Base-by-base conservation (phyloP, 2,797 vertebrate species). In the Schizopygopsis malacanthus region DNA sequence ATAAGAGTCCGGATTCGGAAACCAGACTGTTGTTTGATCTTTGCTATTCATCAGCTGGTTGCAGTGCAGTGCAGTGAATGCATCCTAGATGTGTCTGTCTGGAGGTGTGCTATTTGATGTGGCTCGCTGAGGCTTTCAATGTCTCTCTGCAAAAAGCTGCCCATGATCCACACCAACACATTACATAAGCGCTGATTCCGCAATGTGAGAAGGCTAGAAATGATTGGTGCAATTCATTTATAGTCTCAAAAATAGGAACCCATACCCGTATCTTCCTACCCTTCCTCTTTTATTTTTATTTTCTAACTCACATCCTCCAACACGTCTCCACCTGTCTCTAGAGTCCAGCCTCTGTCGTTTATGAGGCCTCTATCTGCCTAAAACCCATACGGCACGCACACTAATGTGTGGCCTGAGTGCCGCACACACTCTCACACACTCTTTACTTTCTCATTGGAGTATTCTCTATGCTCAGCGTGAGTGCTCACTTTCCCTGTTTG, bases 171-270 rank as follows among this genome's bases (percentile, higher is more conserved):
- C 20, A 81, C 91, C 91, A 92, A 92, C 91, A 92, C 88, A 90
- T 95, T 93, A 92, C 87, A 88, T 94, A 92, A 93, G 84, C 90
- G 20, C 20, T 84, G 91, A 92, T 81, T 87, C 90, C 90, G 54
- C 28, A 33, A 8, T 28, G 52, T 6, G 87, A 85, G 59, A 82
- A 52, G 7, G 41, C 47, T 63, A n/a, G 22, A 61, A 45, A 45
- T 63, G 12, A 12, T 59, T 20, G 3, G 12, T 22, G 76, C 54
- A 61, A 13, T 79, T 41, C 20, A 28, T 59, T 63, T 5, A 75
- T 6, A 50, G 72, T 52, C n/a, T 45, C 12, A 15, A 73, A 45
- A 73, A 25, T 69, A 86, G 90, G 59, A 80, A 33, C 70, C 73
- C 61, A 41, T 84, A 75, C 28, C 86, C 87, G 63, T 84, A 11